Evolutionary conservation across 2,888 invertebrate genomes (phyloP).

Genomic region (Tetanocera ferruginea): DNA sequence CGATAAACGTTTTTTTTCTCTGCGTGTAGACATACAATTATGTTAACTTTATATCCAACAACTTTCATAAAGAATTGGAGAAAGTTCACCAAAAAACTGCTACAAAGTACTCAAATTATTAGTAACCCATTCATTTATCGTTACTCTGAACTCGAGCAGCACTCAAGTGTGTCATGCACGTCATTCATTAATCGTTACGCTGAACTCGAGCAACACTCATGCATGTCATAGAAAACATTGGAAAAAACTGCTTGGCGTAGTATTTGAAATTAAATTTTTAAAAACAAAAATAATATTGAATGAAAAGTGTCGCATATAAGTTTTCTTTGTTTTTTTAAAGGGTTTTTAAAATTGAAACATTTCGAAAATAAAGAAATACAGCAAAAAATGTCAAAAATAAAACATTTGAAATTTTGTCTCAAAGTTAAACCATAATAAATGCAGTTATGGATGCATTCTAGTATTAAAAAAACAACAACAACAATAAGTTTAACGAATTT

Average conservation of each 20-base stretch:
- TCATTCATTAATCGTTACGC: no score
- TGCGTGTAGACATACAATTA: no score
- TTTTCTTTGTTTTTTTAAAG: neutral
- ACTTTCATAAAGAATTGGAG: no score
- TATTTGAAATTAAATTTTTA: neutral
- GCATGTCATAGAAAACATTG: no score
- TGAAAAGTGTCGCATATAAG: neutral
- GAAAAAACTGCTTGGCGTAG: neutral
- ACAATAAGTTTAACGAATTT: conserved; percentile 33
- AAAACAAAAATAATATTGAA: neutral
- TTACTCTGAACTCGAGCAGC: no score
- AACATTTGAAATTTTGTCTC: conserved; percentile 13
- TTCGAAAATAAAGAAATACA: neutral
- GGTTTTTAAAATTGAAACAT: neutral
- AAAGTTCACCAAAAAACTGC: no score
- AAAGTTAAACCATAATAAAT: conserved; percentile 27
- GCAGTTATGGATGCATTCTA: conserved; percentile 12
- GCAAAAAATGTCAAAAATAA: neutral
- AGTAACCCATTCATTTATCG: no score
- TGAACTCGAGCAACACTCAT: no score
- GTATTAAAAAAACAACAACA: neutral
- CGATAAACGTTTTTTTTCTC: no score
- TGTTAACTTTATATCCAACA: no score
- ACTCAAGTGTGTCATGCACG: no score
- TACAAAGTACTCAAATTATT: no score